Evolutionary conservation across 1,140 invertebrate genomes (phyloP), one percentile per base, ranked within the genome.

Genomic region (Monochamus saltuarius): DNA sequence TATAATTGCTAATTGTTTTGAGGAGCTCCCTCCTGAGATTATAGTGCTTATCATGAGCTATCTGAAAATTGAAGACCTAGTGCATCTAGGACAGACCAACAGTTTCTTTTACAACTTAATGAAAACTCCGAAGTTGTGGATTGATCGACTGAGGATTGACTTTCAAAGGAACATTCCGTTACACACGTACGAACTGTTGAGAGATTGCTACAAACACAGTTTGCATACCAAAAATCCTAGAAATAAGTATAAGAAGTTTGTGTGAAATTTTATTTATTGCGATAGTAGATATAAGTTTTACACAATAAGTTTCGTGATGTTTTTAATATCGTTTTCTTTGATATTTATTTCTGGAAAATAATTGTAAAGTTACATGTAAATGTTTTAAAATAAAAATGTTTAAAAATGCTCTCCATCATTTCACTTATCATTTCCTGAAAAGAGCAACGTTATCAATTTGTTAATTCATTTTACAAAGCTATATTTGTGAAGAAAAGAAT

Each of bases 21-120:
- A 71, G 43, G 57, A 72, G 56, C 54, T 76, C 16, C 74, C 74
- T n/a, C 11, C 38, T 8, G 74, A 76, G 62, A 37, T 76, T 16
- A 59, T 73, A 14, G 36, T 62, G 2, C 36, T 67, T 16, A 61
- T 66, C n/a, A 59, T 62, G 46, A 53, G 43, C 49, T 62, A 62
- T 36, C 13, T 66, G 1, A 13, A 47, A 7, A 43, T 49, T 10
- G 34, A 9, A 13, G 53, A 56, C 50, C 39, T 62, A 16, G 13
- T 39, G 9, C 19, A 45, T n/a, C 59, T 65, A 7, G 56, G 59
- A 35, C 56, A 47, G 14, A 52, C 46, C 17, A 59, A 29, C 43
- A 37, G 9, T 0, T 17, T 45, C 14, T 65, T 61, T 47, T 34
- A 14, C 14, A 29, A 16, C 0, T 17, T 56, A 35, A 14, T 45